These are phyloP conservation scores for Apocheima hispidaria DNA, from an alignment of 2,888 invertebrate species.

Conservation along the genomic window DNA sequence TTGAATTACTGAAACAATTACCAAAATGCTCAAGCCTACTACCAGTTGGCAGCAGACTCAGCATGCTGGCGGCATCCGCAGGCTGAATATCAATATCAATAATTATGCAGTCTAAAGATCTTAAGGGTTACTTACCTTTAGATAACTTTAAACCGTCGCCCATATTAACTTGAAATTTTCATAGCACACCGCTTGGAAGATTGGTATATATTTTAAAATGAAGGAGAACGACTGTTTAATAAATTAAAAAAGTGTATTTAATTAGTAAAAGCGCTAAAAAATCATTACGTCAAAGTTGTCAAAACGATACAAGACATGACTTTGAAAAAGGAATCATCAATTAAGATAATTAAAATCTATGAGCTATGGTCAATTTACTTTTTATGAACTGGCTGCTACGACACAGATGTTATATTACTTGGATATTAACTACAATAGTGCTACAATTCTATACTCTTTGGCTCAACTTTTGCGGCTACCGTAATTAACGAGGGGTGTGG, in stretches of 20 bases:
- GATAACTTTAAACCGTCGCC: slow-evolving; percentile 74
- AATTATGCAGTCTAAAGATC: background rate
- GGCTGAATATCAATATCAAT: background rate
- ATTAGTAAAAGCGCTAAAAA: slow-evolving; percentile 78
- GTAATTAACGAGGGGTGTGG: no score
- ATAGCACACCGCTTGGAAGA: slow-evolving; percentile 66
- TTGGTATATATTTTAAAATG: slow-evolving; percentile 68
- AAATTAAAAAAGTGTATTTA: slow-evolving; percentile 72
- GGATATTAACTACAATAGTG: no score
- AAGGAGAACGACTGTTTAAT: slow-evolving; percentile 63
- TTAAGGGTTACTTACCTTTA: slow-evolving; percentile 75
- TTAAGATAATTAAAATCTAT: slow-evolving; percentile 74
- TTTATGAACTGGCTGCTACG: slow-evolving; percentile 42
- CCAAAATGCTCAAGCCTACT: no score
- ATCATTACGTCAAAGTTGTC: slow-evolving; percentile 82
- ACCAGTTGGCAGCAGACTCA: no score
- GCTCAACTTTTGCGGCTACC: no score
- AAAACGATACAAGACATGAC: slow-evolving; percentile 60
- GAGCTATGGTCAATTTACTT: slow-evolving; percentile 42
- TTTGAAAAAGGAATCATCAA: slow-evolving; percentile 69
- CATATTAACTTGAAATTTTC: slow-evolving; percentile 82
- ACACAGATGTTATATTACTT: no score
- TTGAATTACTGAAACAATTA: no score
- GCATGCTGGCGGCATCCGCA: no score
- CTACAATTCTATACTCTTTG: no score